Evolutionary conservation across 2,888 invertebrate species (phyloP).

Genomic region (Blastobasis adustella): DNA sequence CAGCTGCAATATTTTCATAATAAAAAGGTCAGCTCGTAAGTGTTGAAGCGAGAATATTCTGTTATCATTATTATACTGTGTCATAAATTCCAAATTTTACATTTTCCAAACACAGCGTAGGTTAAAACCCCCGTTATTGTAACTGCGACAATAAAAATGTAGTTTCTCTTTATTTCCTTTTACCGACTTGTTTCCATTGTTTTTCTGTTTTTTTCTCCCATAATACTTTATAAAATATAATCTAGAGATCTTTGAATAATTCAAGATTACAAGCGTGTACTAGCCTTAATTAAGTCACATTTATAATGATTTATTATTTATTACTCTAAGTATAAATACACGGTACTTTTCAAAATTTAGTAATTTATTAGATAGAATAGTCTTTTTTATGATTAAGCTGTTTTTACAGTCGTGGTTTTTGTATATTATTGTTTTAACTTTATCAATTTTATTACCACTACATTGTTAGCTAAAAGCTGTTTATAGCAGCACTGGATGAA

Average conservation of each 20-base stretch:
- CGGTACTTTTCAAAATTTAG: no score
- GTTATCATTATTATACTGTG: background rate
- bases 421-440: no score
- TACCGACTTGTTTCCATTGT: background rate
- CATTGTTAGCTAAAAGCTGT: no score
- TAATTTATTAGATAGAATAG: no score
- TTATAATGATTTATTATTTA: no score
- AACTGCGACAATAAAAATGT: background rate
- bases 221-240: background rate
- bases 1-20: no score
- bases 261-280: slow-evolving; percentile 7
- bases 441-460: no score
- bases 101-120: background rate
- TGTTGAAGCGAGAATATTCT: background rate
- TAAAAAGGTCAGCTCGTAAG: background rate
- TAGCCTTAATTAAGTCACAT: no score
- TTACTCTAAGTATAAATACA: no score
- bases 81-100: background rate
- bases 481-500: no score
- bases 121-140: background rate
- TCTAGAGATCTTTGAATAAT: background rate
- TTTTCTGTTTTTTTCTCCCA: background rate
- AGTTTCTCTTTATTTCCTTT: background rate
- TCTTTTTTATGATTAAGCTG: no score
- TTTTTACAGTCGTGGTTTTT: no score